These are phyloP conservation scores for Podarcis lilfordi DNA, from an alignment of 2,797 vertebrate species.

Conservation along the genomic window DNA sequence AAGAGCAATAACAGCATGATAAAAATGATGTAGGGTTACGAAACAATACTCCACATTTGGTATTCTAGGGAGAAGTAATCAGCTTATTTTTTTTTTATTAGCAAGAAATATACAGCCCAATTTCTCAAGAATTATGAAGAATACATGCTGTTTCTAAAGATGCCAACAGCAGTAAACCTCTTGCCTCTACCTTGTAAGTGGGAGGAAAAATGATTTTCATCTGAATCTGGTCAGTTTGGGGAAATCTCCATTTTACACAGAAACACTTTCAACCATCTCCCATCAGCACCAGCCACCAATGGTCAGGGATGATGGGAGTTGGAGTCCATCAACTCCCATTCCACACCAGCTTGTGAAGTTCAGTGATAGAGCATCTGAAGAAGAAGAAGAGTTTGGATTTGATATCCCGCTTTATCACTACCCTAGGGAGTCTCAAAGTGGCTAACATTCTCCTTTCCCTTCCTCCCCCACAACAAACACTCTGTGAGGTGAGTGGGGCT, in stretches of 20 bases:
- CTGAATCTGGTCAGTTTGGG: not conserved
- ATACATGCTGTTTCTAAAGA: slow-evolving; percentile 28
- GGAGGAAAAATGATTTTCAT: slow-evolving; percentile 25
- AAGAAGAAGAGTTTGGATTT: no score
- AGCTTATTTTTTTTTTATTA: slow-evolving; percentile 20
- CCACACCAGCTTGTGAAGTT: slow-evolving; percentile 20
- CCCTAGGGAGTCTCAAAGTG: no score
- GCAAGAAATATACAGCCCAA: not conserved
- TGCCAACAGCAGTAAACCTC: slow-evolving; percentile 51
- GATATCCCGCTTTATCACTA: no score
- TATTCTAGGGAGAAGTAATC: slow-evolving; percentile 14
- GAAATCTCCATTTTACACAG: slow-evolving; percentile 24
- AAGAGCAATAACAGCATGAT: slow-evolving; percentile 21
- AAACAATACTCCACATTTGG: slow-evolving; percentile 18
- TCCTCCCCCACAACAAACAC: no score
- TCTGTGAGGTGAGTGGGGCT: no score
- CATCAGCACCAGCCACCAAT: no score
- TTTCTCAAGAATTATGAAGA: slow-evolving; percentile 24
- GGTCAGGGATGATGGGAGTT: no score
- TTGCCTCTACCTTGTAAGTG: not conserved
- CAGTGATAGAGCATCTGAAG: not conserved
- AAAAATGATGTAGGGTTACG: slow-evolving; percentile 34
- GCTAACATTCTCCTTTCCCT: no score
- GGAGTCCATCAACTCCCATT: slow-evolving; percentile 22
- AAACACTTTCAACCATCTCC: not conserved